Evolutionary conservation across 2,888 invertebrate species (phyloP).

Genomic region (Anagyrus pseudococci): DNA sequence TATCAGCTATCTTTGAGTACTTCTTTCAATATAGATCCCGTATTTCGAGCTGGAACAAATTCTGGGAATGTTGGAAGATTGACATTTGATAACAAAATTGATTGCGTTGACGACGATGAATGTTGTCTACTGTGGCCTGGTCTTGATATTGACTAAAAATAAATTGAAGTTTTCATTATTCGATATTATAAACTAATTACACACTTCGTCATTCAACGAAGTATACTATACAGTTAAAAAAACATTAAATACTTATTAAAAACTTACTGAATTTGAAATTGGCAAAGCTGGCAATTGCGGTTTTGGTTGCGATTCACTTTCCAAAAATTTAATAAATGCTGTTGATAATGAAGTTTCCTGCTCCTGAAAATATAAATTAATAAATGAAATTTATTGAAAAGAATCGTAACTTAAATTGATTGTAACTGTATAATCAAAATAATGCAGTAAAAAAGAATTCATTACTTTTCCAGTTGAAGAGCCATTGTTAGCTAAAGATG

Average conservation of each 20-base stretch:
- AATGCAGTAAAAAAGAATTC: neutral
- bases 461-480: constrained; percentile 45
- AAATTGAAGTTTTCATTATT: constrained; percentile 9
- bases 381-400: constrained; percentile 4
- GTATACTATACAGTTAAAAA: too few species aligned
- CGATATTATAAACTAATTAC: neutral
- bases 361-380: constrained; percentile 51
- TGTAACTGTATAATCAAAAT: constrained; percentile 7
- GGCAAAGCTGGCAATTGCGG: constrained; percentile 65
- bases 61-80: constrained; percentile 67
- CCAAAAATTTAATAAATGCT: constrained; percentile 81
- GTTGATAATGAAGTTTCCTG: constrained; percentile 69
- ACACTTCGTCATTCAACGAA: neutral
- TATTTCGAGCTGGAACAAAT: constrained; percentile 66
- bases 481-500: constrained; percentile 45
- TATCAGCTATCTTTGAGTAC: constrained; percentile 68
- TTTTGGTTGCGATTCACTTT: constrained; percentile 80
- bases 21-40: constrained; percentile 70
- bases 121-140: constrained; percentile 57
- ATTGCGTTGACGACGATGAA: constrained; percentile 60
- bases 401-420: neutral
- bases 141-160: constrained; percentile 49
- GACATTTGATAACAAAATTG: constrained; percentile 64
- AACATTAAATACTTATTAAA: neutral
- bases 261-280: constrained; percentile 54